Percentiles rank a stretch among this genome's conserved stretches.
Conservation (phyloP, 2,797 vertebrate genomes). For the Oreonectes daqikongensis region DNA sequence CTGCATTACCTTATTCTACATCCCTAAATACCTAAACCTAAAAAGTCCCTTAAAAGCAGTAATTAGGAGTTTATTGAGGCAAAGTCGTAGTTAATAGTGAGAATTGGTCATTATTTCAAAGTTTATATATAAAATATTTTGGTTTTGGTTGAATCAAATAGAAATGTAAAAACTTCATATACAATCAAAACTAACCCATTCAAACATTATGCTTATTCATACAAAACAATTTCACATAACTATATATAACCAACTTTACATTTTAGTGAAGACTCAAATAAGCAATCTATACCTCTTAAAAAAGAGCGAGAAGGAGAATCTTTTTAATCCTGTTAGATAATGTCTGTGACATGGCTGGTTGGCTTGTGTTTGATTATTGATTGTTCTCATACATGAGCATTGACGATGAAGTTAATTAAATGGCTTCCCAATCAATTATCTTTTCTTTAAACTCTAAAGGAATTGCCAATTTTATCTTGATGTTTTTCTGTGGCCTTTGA, state of each 20-base stretch:
- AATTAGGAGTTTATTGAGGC: no score
- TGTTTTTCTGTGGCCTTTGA: conserved; percentile 69
- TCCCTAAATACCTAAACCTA: no score
- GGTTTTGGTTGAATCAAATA: conserved; percentile 4
- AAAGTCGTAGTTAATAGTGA: no score
- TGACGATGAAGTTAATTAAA: conserved; percentile 70
- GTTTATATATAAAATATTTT: not conserved
- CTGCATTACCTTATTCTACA: no score
- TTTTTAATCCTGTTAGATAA: conserved; percentile 44
- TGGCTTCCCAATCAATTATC: conserved; percentile 70
- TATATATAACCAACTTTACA: not conserved
- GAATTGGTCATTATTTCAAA: no score
- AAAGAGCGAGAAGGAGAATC: not conserved
- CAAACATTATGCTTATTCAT: not conserved
- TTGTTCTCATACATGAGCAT: conserved; percentile 69
- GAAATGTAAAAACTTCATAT: conserved; percentile 5
- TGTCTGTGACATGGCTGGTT: conserved; percentile 62
- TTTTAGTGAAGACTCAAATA: not conserved
- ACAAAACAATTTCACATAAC: not conserved
- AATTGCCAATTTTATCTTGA: conserved; percentile 72
- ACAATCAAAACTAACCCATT: not conserved
- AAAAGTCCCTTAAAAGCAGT: no score
- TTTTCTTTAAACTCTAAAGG: conserved; percentile 73
- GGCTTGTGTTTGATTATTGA: conserved; percentile 73
- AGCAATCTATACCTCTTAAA: conserved; percentile 13